These are phyloP conservation scores for Xestia ashworthii DNA, from an alignment of 2,888 invertebrate species.

Conservation along the genomic window DNA sequence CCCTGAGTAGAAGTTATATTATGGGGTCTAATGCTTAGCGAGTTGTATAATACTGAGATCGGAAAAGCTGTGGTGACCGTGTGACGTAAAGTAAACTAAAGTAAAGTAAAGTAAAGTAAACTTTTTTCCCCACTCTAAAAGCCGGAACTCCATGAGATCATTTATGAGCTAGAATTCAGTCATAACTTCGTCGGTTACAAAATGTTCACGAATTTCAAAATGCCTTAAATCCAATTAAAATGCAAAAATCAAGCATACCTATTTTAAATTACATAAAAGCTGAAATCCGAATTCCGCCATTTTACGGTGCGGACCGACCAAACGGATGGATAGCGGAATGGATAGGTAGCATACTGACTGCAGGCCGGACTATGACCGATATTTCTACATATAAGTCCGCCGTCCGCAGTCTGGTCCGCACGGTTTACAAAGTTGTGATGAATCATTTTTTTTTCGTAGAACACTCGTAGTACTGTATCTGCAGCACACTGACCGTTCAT, in stretches of 20 bases:
- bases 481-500: background rate
- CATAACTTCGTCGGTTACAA: background rate
- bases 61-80: too few species aligned
- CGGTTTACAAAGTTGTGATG: background rate
- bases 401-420: background rate
- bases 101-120: too few species aligned
- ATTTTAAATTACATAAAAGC: too few species aligned
- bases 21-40: constrained; percentile 12
- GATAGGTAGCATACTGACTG: background rate
- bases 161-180: background rate
- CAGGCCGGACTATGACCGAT: background rate
- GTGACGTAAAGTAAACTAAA: background rate
- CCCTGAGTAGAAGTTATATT: constrained; percentile 43
- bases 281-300: background rate
- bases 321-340: background rate
- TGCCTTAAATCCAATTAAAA: background rate
- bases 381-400: background rate
- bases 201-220: background rate
- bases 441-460: background rate
- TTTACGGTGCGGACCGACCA: background rate
- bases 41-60: background rate
- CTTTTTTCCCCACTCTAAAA: background rate
- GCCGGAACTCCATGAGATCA: background rate
- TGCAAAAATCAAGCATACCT: too few species aligned
- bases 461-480: background rate